Conservation (phyloP, 2,888 invertebrate species). For the Cryptosula pallasiana region DNA sequence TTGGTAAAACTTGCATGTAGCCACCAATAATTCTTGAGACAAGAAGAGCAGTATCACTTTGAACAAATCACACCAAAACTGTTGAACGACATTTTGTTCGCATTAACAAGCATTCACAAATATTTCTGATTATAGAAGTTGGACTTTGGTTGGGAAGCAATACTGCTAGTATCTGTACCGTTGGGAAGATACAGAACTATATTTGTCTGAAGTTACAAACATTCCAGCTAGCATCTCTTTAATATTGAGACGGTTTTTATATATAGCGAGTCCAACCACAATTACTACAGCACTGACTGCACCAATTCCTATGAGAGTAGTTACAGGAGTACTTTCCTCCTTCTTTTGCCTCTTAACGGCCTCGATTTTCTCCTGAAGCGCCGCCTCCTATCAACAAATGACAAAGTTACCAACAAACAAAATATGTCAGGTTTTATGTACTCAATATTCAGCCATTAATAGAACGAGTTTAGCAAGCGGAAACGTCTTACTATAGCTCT, state of each 20-base stretch:
- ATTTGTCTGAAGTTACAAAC: not conserved
- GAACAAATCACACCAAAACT: too few relatives aligned
- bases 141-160: too few relatives aligned
- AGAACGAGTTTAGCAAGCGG: too few relatives aligned
- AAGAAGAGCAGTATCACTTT: too few relatives aligned
- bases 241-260: not conserved
- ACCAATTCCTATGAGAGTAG: not conserved
- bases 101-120: too few relatives aligned
- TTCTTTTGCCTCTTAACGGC: not conserved
- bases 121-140: too few relatives aligned
- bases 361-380: not conserved
- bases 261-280: not conserved
- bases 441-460: too few relatives aligned
- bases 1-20: too few relatives aligned
- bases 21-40: too few relatives aligned
- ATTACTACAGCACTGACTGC: not conserved
- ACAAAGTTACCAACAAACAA: not conserved
- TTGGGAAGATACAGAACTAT: not conserved
- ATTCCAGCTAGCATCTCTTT: not conserved
- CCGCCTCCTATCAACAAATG: not conserved
- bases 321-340: not conserved
- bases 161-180: not conserved
- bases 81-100: too few relatives aligned
- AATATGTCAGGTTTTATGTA: too few relatives aligned
- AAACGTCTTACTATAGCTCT: slow-evolving; percentile 36